Conservation (phyloP, 2,113 vertebrate species). For the Ahaetulla prasina region DNA sequence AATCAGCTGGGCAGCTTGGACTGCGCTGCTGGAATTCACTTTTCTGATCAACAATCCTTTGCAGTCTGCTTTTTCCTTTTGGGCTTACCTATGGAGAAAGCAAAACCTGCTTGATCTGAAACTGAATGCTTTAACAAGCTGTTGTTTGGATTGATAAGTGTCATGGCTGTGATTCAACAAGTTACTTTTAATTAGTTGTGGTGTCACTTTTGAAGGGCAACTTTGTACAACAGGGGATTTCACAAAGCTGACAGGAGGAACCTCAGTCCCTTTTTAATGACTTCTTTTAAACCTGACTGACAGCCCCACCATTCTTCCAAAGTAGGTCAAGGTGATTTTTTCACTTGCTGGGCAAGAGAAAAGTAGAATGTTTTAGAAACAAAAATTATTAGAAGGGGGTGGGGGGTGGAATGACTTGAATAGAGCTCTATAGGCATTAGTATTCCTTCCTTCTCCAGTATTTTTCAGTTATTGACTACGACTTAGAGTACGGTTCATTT, state of each 20-base stretch:
- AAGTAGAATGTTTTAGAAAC: not conserved
- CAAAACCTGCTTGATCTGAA: slow-evolving; percentile 27
- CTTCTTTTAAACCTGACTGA: slow-evolving; percentile 50
- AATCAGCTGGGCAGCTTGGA: not conserved
- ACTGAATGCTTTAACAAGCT: slow-evolving; percentile 28
- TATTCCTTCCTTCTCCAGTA: not conserved
- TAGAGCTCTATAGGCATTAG: not conserved
- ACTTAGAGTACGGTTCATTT: not conserved
- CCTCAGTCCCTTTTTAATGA: slow-evolving; percentile 52
- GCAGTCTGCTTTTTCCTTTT: not conserved
- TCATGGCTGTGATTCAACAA: slow-evolving; percentile 32
- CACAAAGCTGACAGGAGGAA: slow-evolving; percentile 39
- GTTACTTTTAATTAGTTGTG: slow-evolving; percentile 57
- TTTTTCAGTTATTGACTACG: not conserved
- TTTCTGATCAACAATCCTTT: not conserved
- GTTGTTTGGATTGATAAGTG: slow-evolving; percentile 18
- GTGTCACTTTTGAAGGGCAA: slow-evolving; percentile 39
- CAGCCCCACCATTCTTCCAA: slow-evolving; percentile 44
- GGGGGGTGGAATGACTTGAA: not conserved
- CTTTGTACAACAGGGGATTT: slow-evolving; percentile 49
- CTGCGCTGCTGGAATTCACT: not conserved
- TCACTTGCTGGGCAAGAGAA: not conserved
- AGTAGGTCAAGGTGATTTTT: slow-evolving; percentile 54
- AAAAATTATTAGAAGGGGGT: not conserved
- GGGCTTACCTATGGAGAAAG: slow-evolving; percentile 11